Percentiles rank a stretch among this genome's conserved stretches.
Conservation (phyloP, 64 coral and sea anemone species). For the Catalaphyllia jardinei region DNA sequence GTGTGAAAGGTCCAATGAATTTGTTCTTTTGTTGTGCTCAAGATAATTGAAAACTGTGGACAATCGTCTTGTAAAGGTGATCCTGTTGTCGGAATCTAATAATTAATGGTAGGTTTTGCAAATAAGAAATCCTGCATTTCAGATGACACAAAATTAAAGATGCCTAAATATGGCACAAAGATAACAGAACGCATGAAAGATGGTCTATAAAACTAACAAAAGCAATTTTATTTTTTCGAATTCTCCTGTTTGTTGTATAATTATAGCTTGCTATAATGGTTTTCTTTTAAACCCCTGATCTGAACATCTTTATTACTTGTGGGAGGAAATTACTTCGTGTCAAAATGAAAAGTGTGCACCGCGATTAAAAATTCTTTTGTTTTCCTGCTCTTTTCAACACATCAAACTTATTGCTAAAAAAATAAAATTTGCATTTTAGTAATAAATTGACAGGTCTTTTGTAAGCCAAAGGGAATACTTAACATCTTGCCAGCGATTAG, state of each 20-base stretch:
- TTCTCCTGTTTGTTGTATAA: not conserved
- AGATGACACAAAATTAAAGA: not conserved
- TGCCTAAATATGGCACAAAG: no score
- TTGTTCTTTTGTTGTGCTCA: not conserved
- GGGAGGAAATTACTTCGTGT: not conserved
- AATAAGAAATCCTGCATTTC: not conserved
- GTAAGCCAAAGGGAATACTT: not conserved
- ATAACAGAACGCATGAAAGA: no score
- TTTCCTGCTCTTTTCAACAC: not conserved
- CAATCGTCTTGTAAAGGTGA: not conserved
- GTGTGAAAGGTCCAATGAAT: slow-evolving; percentile 5
- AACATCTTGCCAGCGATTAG: not conserved
- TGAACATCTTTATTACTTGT: not conserved
- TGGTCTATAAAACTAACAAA: no score
- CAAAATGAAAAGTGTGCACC: not conserved
- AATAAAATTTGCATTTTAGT: slow-evolving; percentile 14
- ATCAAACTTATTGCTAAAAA: not conserved
- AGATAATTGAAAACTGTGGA: not conserved
- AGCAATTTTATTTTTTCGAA: not conserved
- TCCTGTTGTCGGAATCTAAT: not conserved
- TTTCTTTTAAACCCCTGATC: slow-evolving; percentile 5
- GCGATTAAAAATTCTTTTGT: not conserved
- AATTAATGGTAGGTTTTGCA: not conserved
- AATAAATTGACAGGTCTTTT: slow-evolving; percentile 1
- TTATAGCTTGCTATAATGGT: not conserved